Evolutionary conservation across 1,140 invertebrate genomes (phyloP).

Genomic region (Caerostris extrusa): DNA sequence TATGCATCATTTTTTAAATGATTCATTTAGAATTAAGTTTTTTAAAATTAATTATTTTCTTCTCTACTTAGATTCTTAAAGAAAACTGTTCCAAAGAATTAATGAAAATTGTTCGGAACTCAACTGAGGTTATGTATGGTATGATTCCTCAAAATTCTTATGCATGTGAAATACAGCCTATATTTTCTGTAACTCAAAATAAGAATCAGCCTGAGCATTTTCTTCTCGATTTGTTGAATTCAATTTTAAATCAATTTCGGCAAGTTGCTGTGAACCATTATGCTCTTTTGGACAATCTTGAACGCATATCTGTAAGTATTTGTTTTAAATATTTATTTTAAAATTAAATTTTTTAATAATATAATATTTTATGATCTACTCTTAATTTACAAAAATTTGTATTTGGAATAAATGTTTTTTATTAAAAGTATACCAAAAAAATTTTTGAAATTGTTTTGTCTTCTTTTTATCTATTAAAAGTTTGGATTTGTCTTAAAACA

Average conservation of each 20-base stretch:
- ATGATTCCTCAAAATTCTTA: slow-evolving; percentile 76
- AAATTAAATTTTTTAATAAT: background rate
- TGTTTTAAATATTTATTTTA: background rate
- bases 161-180: slow-evolving; percentile 6
- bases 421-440: no score
- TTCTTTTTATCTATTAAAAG: background rate
- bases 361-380: background rate
- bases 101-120: slow-evolving; percentile 88
- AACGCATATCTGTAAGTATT: slow-evolving; percentile 65
- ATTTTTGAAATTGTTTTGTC: background rate
- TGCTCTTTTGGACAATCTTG: slow-evolving; percentile 63
- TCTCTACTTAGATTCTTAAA: slow-evolving; percentile 86
- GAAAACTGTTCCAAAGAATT: slow-evolving; percentile 91
- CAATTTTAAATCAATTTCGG: slow-evolving; percentile 89
- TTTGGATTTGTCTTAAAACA: no score
- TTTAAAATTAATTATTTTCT: background rate
- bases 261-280: slow-evolving; percentile 87
- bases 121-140: slow-evolving; percentile 88
- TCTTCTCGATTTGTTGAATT: slow-evolving; percentile 82
- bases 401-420: background rate
- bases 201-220: slow-evolving; percentile 79
- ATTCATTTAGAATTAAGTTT: background rate
- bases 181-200: slow-evolving; percentile 19
- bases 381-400: no score
- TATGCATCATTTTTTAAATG: no score